Base-by-base conservation (phyloP, 1,140 invertebrate genomes). In the Psix sp. region DNA sequence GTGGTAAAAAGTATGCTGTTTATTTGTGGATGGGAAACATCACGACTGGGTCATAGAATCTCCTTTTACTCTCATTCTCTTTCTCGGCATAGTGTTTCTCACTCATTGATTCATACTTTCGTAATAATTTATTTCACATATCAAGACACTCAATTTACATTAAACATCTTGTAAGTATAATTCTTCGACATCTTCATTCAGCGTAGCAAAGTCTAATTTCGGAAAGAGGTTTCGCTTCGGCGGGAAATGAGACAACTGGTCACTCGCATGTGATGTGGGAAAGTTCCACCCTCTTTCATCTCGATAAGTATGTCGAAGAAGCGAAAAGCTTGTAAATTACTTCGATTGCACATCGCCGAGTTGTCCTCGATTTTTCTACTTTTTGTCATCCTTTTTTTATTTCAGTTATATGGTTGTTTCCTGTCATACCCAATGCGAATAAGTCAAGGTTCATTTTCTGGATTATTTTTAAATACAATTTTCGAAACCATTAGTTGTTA, bases 241-340 rank as follows among this genome's bases (percentile, higher is more conserved):
- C 56, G 46, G 51, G 43, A 63, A 75, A 70, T 49, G 59, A 71
- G 60, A 66, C 66, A 71, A 75, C 73, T 76, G 73, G 62, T 39
- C 57, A 71, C 57, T 56, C 62, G 67, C 29, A 71, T 70, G 60
- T 51, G 54, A 67, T 59, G 67, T 62, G 56, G 46, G 74, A 76
- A 76, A 76, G 74, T 76, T 71, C 62, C 62, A 71, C 62, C 67
- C 67, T 76, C 66, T 71, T 76, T 76, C 62, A 71, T 76, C 67
- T 71, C 67, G 62, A 76, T 76, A 71, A 76, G 66, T 74, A 67
- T 74, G 39, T 62, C 71, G 71, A 63, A 54, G 62, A 71, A 71
- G 66, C 66, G 42, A 67, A 71, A 76, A 76, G 66, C 56, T 60
- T 66, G 73, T 18, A 42, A 66, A 66, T 70, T 68, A 66, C 54